Percentiles rank a stretch among this genome's conserved stretches.
Conservation (phyloP, 2,113 vertebrate genomes). For the Egretta garzetta region DNA sequence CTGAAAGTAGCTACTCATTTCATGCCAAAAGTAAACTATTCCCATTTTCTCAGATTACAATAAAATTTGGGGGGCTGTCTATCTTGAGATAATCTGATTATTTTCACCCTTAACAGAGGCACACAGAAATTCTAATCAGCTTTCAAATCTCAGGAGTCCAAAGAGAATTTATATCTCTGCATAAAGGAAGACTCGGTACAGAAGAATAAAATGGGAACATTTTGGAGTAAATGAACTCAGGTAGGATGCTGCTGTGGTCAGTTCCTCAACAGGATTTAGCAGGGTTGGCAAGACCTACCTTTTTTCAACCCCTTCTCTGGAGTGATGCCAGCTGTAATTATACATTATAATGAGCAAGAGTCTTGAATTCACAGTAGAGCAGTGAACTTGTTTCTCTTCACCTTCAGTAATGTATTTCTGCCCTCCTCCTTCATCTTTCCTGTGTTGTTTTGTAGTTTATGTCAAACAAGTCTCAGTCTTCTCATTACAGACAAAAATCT, state of each 20-base stretch:
- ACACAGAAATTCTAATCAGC: slow-evolving; percentile 47
- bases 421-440: slow-evolving; percentile 27
- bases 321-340: slow-evolving; percentile 37
- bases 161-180: slow-evolving; percentile 51
- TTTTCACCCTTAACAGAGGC: not conserved
- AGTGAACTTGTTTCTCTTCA: slow-evolving; percentile 39
- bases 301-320: not conserved
- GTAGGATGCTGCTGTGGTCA: not conserved
- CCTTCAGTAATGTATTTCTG: slow-evolving; percentile 42
- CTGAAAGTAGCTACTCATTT: not conserved
- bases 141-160: not conserved
- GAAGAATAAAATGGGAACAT: not conserved
- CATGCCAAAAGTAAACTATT: not conserved
- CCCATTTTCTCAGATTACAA: not conserved
- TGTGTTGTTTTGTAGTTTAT: slow-evolving; percentile 18
- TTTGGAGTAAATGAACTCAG: not conserved
- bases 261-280: not conserved
- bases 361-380: slow-evolving; percentile 20
- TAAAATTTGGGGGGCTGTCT: not conserved
- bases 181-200: not conserved
- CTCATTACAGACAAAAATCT: slow-evolving; percentile 54
- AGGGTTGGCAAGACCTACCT: not conserved
- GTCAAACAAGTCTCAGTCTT: slow-evolving; percentile 51
- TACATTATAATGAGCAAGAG: slow-evolving; percentile 23
- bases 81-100: slow-evolving; percentile 3